Evolutionary conservation across 2,113 vertebrate genomes (phyloP), one percentile per base, ranked within the genome.

Genomic region (Leucosticte australis): DNA sequence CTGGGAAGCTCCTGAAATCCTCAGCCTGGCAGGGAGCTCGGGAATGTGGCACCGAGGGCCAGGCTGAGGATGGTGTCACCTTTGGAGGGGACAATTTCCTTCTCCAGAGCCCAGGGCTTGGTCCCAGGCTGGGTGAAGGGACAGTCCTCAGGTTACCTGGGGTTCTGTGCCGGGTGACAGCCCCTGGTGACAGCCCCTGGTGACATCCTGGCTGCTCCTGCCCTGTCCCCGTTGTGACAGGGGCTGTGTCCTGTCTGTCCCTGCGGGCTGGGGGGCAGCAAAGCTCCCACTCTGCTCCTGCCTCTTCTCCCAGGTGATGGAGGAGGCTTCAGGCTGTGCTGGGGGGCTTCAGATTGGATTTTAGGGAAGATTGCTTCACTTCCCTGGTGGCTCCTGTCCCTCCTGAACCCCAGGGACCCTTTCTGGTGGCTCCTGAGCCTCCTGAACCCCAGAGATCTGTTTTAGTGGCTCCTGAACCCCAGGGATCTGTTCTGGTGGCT

Each of bases 11-110:
- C 71, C 92, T 53, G 21, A 35, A 33, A 44, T 63, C 15, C 78
- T 44, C 7, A 16, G 4, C 9, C 13, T 44, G 2, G 7, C 12
- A 0, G 49, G 50, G 53, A 78, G 44, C 7, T 3, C 10, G 3
- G 76, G 42, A 31, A 26, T 18, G 68, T 46, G 23, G 71, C 82
- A 5, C 60, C 5, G 3, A 44, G 6, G 35, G 27, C 6, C 0
- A 1, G 50, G 11, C 15, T 55, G 6, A 18, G 16, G 21, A 39
- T 4, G 0, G 3, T 35, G 68, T 46, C 82, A 8, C 52, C 57
- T 21, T 15, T 7, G 9, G 15, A 35, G 42, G 42, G 41, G 33
- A 57, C 30, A 17, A 0, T 47, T 24, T 7, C 37, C 57, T 15
- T 7, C 49, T 55, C 11, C 28, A 41, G 47, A 22, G 47, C 46